phyloP scores from a whole-genome alignment of 2,113 vertebrate species.

The Plecotus auritus region DNA sequence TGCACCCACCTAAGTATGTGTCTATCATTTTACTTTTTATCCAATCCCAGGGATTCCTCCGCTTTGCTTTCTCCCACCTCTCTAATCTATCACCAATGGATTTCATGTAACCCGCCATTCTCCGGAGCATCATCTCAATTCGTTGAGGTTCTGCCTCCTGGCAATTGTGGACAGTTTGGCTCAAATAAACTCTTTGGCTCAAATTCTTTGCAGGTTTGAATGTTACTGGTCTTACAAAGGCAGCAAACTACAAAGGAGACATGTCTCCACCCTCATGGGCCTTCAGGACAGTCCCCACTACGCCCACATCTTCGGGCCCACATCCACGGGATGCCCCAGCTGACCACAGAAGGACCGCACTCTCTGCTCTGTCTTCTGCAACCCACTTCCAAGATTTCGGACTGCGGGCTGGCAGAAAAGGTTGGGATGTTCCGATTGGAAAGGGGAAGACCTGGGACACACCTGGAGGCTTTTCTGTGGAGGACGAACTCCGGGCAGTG shows the following conservation, averaged over 20 bases:
- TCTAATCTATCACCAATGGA: too few species aligned
- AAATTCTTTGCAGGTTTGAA: too few species aligned
- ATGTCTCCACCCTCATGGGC: background rate
- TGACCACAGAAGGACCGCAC: background rate
- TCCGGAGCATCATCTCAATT: too few species aligned
- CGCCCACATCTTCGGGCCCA: background rate
- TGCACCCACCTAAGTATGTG: too few species aligned
- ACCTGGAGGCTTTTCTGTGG: background rate
- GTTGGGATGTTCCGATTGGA: background rate
- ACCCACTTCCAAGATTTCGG: background rate
- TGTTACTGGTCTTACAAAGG: background rate
- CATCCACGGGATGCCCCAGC: background rate
- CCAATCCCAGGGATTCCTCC: too few species aligned
- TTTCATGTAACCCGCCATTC: too few species aligned
- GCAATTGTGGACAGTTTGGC: too few species aligned
- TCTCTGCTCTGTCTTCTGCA: background rate
- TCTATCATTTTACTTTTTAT: too few species aligned
- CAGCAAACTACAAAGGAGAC: background rate
- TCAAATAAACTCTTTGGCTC: too few species aligned
- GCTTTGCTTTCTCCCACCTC: too few species aligned
- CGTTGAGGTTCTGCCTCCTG: too few species aligned
- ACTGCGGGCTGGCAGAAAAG: background rate
- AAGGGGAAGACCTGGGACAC: background rate
- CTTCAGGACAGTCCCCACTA: background rate
- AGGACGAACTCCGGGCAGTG: background rate